Base-by-base conservation (phyloP, 2,113 vertebrate genomes). In the Aegypius monachus region DNA sequence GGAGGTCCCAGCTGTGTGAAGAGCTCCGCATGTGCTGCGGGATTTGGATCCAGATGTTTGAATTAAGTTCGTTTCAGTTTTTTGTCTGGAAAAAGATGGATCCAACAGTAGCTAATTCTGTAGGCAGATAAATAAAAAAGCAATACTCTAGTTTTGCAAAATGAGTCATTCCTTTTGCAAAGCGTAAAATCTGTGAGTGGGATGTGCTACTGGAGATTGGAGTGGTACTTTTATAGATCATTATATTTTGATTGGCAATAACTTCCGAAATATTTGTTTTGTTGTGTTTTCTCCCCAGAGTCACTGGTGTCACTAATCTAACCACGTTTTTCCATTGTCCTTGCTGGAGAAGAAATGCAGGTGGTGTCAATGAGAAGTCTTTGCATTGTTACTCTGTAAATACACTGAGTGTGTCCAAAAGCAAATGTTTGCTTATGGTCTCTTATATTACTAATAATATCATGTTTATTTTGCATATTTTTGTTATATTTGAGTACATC, bases 1-100 rank as follows among this genome's bases (percentile, higher is more conserved):
- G 36, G 38, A 71, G 13, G 34, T 62, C 25, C 42, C 40, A 68
- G 12, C 31, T 74, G 23, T 56, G 29, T 62, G 26, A 70, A 56
- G 17, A 71, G 7, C 29, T 93, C 63, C 36, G 12, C 22, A 7
- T 0, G 0, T 66, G 34, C 27, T 52, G 9, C 0, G 3, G n/a
- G 17, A 43, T 82, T 77, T 93, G 43, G 34, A 23, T 68, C 19
- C 19, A 14, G 14, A 9, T 36, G 9, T 67, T 92, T 0, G 0
- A 65, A 56, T 67, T 16, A 19, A 20, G 6, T 56, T 61, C 17
- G 1, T 23, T 53, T 53, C 1, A 5, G 5, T 15, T 42, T 65
- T 32, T 53, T 15, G 2, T 25, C 72, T 75, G 40, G 63, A 26
- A 75, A 38, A 86, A 63, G 29, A 21, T 70, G 29, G 16, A 66